Conservation (phyloP, 2,113 vertebrate genomes). For the Kryptolebias marmoratus region DNA sequence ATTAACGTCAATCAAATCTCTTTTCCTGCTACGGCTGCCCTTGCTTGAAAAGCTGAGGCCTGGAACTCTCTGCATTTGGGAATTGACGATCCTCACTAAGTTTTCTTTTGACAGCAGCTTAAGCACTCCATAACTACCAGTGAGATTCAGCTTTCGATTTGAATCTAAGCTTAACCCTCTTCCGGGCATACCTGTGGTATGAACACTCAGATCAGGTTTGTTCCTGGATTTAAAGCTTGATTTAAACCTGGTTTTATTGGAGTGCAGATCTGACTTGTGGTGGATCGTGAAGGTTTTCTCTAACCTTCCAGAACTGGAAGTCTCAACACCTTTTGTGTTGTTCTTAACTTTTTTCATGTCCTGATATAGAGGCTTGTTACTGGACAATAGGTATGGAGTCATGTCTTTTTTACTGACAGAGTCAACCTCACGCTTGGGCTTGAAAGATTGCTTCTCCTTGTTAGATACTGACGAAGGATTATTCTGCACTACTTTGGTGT, state of each 20-base stretch:
- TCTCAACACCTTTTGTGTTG: constrained; percentile 65
- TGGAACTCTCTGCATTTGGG: constrained; percentile 76
- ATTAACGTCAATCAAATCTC: constrained; percentile 81
- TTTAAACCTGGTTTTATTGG: constrained; percentile 78
- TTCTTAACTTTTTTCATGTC: constrained; percentile 70
- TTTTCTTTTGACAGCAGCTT: constrained; percentile 81
- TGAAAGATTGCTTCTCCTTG: constrained; percentile 66
- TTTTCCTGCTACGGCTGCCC: constrained; percentile 79
- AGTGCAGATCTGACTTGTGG: constrained; percentile 68
- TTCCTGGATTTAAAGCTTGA: constrained; percentile 57
- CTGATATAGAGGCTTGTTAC: constrained; percentile 49
- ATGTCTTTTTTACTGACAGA: constrained; percentile 59
- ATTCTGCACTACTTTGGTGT: constrained; percentile 63
- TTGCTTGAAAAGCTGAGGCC: constrained; percentile 73
- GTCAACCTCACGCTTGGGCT: constrained; percentile 68
- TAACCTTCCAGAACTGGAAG: constrained; percentile 40
- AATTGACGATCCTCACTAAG: constrained; percentile 81
- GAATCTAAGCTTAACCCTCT: constrained; percentile 63
- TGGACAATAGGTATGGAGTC: constrained; percentile 14
- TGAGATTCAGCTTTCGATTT: constrained; percentile 76
- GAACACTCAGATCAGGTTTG: constrained; percentile 60
- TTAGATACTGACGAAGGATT: constrained; percentile 35
- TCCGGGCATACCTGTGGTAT: constrained; percentile 65
- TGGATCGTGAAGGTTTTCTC: constrained; percentile 67
- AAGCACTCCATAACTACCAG: constrained; percentile 74